Conservation (phyloP, 1,140 invertebrate species). For the Drosophila parvula region DNA sequence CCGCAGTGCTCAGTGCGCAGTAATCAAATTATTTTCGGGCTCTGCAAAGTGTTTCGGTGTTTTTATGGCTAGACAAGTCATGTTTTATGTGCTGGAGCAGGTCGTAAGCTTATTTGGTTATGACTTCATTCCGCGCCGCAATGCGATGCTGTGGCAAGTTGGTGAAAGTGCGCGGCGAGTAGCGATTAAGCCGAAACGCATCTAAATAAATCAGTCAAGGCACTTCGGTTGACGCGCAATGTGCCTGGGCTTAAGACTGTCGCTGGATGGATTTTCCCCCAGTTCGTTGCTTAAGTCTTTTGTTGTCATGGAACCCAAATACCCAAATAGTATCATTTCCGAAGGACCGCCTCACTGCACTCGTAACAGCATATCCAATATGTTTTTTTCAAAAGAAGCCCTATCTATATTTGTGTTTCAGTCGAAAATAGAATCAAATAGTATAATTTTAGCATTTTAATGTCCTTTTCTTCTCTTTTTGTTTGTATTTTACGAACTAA, state of each 20-base stretch:
- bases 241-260: slow-evolving; percentile 45
- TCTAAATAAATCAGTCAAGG: slow-evolving; percentile 71
- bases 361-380: too few relatives aligned
- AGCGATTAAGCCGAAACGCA: slow-evolving; percentile 48
- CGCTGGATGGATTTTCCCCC: slow-evolving; percentile 12
- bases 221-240: slow-evolving; percentile 41
- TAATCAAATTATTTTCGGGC: slow-evolving; percentile 54
- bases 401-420: neutral
- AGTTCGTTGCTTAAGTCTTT: slow-evolving; percentile 66
- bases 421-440: neutral
- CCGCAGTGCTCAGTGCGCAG: slow-evolving; percentile 13
- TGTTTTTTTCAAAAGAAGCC: neutral
- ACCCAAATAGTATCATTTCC: neutral
- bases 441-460: too few relatives aligned
- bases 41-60: slow-evolving; percentile 36
- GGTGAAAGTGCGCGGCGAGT: slow-evolving; percentile 61
- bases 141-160: slow-evolving; percentile 21
- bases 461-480: too few relatives aligned
- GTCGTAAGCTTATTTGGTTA: slow-evolving; percentile 71
- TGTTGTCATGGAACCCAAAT: neutral
- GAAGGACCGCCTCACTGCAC: too few relatives aligned
- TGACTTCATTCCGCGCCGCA: slow-evolving; percentile 71
- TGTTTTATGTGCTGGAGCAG: slow-evolving; percentile 55
- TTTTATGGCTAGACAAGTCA: slow-evolving; percentile 48
- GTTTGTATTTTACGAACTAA: neutral